Base-by-base conservation (phyloP, 92 coral and sea anemone species). In the Scolanthus callimorphus region DNA sequence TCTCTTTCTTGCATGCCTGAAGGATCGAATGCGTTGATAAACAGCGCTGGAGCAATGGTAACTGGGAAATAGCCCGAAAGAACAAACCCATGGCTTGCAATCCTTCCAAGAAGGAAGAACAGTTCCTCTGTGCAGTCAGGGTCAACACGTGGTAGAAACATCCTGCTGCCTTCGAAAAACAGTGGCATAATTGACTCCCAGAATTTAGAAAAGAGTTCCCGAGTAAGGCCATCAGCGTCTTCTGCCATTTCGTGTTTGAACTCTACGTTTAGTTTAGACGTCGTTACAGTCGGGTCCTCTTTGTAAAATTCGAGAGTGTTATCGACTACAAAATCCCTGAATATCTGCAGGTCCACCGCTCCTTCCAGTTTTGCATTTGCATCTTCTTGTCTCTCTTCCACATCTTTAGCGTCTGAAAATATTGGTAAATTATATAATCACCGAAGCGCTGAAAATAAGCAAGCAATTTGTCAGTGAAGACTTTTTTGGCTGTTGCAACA, bases 111-210 rank as follows among this genome's bases (percentile, higher is more conserved):
- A n/a, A n/a, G n/a, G n/a, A n/a, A n/a, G n/a, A n/a, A n/a, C n/a
- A n/a, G n/a, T n/a, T 38, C 51, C 39, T 59, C 50, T 6, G 46
- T 31, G 38, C 27, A 39, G 51, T 39, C 51, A 20, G 65, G 65
- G 27, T 39, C 65, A 3, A 59, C 50, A 22, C 28, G 51, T 1
- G 51, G 65, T 20, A 59, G 13, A 29, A n/a, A 29, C 49, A 31
- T 31, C 34, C 24, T 17, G 22, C 27, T 6, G 2, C 65, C 29
- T 23, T 59, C 65, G 11, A 59, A 59, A 30, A 57, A 57, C 48
- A 11, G 20, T 17, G 41, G 41, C 41, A 55, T 15, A 27, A 29
- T 15, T n/a, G 22, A 23, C 34, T 57, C 43, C 43, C 43, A 34
- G 43, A 34, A 34, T 15, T 6, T 6, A 34, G 43, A 34, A 34